These are phyloP conservation scores for Amiota communis DNA, from an alignment of 2,888 invertebrate species.

Conservation along the genomic window DNA sequence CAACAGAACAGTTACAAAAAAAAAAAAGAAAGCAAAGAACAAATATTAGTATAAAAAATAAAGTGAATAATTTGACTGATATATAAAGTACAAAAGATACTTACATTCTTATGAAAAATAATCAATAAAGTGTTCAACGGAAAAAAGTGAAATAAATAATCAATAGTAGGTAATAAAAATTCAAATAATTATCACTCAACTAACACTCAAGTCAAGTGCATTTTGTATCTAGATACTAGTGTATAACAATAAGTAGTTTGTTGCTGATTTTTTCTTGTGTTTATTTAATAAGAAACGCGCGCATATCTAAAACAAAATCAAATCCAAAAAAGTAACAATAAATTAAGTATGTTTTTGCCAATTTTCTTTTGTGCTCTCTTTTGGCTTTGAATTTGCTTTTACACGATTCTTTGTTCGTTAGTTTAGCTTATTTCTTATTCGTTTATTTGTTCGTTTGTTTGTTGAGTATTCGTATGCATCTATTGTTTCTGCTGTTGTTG, in stretches of 20 bases:
- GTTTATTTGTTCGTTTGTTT: background rate
- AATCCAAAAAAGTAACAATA: background rate
- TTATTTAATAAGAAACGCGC: background rate
- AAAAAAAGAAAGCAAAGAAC: conserved; percentile 25
- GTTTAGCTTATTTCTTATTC: background rate
- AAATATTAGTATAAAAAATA: background rate
- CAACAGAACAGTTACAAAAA: conserved; percentile 12
- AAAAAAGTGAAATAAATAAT: background rate
- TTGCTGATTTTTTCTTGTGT: background rate
- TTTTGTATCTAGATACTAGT: background rate
- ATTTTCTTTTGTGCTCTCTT: background rate
- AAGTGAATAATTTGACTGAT: background rate
- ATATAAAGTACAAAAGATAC: conserved; percentile 8
- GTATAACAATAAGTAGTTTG: background rate
- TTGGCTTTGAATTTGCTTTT: background rate
- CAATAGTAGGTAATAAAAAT: background rate
- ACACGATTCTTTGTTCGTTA: background rate
- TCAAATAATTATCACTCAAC: background rate
- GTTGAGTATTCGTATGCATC: conserved; percentile 2
- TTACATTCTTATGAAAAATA: background rate
- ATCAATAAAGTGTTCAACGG: background rate
- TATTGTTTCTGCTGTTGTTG: conserved; percentile 37
- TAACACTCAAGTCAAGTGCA: background rate
- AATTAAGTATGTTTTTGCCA: background rate
- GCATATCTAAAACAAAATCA: background rate